Base-by-base conservation (phyloP, 1,140 invertebrate species). In the Chrysopa pallens region DNA sequence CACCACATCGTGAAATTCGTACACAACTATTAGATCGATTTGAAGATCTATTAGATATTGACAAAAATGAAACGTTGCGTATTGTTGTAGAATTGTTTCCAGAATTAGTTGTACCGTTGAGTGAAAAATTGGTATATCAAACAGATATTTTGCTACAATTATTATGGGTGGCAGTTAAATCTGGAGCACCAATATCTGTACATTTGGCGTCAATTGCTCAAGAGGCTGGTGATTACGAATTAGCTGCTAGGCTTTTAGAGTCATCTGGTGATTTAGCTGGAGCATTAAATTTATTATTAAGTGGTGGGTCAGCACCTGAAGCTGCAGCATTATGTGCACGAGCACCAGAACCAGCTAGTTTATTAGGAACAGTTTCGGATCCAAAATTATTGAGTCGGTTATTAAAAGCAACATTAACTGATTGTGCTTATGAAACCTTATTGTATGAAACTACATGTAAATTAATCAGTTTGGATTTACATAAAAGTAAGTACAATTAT, bases 21-120 rank as follows among this genome's bases (percentile, higher is more conserved):
- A 45, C 67, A 52, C 60, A 75, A 50, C 54, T 73, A 63, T 52
- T 52, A 17, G 44, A 48, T 1, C 46, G 67, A 48, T 56, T 69
- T n/a, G 48, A 48, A 23, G 29, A 53, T 35, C 43, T 68, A 17
- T 46, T 69, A 4, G 47, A 46, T 33, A 63, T 67, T 13, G 61
- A 67, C 52, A 52, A 56, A 38, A 53, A 58, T 40, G 57, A 66
- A 51, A 63, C 72, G 8, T 59, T 71, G 2, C 67, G 73, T 35
- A 57, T 73, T 31, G 53, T 77, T 11, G 67, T 67, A 4, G 58
- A 65, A 44, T 57, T 69, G 45, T 66, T 60, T 45, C 50, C 57
- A 4, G 56, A 66, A 9, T 52, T 63, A 45, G 61, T 72, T 51
- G 63, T 69, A 45, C 39, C 62, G 58, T 61, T 64, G 55, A 54